phyloP scores from a whole-genome alignment of 1,140 invertebrate species.

The Trigoniulus corallinus region DNA sequence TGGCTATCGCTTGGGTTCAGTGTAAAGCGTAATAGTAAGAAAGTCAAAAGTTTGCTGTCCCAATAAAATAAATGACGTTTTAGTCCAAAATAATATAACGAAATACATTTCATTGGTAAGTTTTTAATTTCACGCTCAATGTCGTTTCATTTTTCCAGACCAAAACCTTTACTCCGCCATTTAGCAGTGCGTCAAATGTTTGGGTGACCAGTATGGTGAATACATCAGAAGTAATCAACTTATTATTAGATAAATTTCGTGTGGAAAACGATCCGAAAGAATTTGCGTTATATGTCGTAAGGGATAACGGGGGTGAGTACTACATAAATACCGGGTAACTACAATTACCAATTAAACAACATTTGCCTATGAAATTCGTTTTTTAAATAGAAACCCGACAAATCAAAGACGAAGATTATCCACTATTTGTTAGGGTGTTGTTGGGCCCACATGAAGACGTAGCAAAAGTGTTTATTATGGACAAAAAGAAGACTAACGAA shows the following conservation, averaged over 20 bases:
- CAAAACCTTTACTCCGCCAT: conserved; percentile 66
- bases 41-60: too few relatives aligned
- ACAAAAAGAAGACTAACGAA: conserved; percentile 50
- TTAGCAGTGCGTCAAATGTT: conserved; percentile 68
- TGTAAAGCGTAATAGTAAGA: too few relatives aligned
- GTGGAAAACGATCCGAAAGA: conserved; percentile 56
- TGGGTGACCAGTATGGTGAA: conserved; percentile 66
- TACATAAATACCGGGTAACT: neutral
- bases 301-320: conserved; percentile 57
- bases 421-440: conserved; percentile 53
- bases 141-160: conserved; percentile 32
- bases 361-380: neutral
- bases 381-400: conserved; percentile 45
- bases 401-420: conserved; percentile 59
- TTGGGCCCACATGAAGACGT: conserved; percentile 68
- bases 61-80: too few relatives aligned
- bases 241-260: conserved; percentile 73
- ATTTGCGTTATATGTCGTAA: conserved; percentile 63
- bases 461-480: conserved; percentile 60
- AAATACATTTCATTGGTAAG: too few relatives aligned
- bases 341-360: neutral
- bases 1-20: too few relatives aligned
- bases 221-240: conserved; percentile 63
- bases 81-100: too few relatives aligned
- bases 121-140: neutral